Evolutionary conservation across 2,888 invertebrate species (phyloP).

Genomic region (Orthosia cruda): DNA sequence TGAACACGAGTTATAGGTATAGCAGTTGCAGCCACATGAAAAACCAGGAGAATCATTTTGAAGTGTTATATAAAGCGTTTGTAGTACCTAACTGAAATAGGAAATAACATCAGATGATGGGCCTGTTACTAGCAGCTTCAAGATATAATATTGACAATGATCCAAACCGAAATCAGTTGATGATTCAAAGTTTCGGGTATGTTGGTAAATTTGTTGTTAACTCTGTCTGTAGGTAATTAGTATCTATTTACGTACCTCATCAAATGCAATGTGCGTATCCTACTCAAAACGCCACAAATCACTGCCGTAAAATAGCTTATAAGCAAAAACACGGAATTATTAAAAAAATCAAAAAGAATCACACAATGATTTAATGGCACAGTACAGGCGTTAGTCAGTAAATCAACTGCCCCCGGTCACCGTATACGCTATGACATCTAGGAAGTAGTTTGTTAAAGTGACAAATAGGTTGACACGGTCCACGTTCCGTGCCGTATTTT

Average conservation of each 20-base stretch:
- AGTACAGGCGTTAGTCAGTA: slow-evolving; percentile 69
- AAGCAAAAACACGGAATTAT: slow-evolving; percentile 55
- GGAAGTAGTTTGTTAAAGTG: slow-evolving; percentile 77
- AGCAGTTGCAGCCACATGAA: neutral
- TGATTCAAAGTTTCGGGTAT: neutral
- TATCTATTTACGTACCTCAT: slow-evolving; percentile 21
- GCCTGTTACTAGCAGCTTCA: no score
- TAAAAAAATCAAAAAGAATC: slow-evolving; percentile 53
- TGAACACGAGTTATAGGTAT: no score
- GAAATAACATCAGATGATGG: no score
- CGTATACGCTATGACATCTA: slow-evolving; percentile 71
- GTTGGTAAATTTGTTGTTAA: neutral
- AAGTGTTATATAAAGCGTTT: no score
- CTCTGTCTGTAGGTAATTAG: slow-evolving; percentile 8
- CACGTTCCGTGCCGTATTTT: slow-evolving; percentile 74
- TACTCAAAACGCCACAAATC: slow-evolving; percentile 42
- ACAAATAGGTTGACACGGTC: slow-evolving; percentile 73
- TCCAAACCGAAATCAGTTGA: neutral
- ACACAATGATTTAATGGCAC: slow-evolving; percentile 67
- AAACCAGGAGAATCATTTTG: neutral
- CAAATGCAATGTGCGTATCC: neutral
- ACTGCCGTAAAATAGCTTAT: slow-evolving; percentile 41
- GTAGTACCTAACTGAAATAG: no score
- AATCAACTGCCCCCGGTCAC: slow-evolving; percentile 70
- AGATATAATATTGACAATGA: neutral